phyloP scores from a whole-genome alignment of 2,888 invertebrate species.

The Rhyacophila evoluta region DNA sequence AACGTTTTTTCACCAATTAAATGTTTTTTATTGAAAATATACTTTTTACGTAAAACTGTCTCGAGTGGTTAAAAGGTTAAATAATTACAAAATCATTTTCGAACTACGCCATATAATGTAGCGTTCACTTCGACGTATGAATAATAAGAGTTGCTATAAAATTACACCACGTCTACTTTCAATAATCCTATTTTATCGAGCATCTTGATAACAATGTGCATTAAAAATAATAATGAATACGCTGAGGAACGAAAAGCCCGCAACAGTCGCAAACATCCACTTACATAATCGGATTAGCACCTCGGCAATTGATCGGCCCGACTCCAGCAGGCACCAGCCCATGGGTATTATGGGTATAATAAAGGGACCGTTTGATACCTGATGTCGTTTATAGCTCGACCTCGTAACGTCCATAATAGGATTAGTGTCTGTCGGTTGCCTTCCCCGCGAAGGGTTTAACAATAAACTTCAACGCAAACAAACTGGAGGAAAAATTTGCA shows the following conservation, averaged over 20 bases:
- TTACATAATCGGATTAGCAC: neutral
- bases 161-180: too few species aligned
- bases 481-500: neutral
- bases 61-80: too few species aligned
- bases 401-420: neutral
- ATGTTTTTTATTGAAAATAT: too few species aligned
- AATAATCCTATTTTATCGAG: neutral
- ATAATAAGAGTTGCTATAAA: too few species aligned
- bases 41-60: too few species aligned
- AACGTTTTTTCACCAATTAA: too few species aligned
- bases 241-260: neutral
- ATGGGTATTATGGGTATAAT: neutral
- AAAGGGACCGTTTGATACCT: neutral
- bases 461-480: neutral
- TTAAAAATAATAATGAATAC: neutral
- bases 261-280: neutral
- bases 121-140: too few species aligned
- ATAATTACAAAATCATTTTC: too few species aligned
- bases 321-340: neutral
- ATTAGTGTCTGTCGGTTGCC: neutral
- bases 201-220: neutral
- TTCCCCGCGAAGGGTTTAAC: neutral
- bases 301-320: neutral
- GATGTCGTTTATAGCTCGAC: constrained; percentile 3
- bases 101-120: too few species aligned